Percentiles rank a stretch among this genome's conserved stretches.
Conservation (phyloP, 2,888 invertebrate genomes). For the Temnothorax ravouxi region DNA sequence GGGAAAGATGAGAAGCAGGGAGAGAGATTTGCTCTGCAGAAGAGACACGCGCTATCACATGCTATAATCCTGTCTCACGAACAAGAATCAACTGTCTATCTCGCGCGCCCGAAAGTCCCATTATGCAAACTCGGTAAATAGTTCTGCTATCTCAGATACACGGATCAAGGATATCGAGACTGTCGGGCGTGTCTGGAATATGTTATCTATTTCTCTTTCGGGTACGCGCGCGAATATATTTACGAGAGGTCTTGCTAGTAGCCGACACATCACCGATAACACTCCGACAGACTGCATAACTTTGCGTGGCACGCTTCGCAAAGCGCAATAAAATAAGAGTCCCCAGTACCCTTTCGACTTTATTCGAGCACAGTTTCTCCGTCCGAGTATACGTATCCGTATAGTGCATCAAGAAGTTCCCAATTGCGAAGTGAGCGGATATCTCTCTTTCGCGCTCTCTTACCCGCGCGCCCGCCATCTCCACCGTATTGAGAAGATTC, state of each 20-base stretch:
- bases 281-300: slow-evolving; percentile 61
- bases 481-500: slow-evolving; percentile 50
- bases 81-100: slow-evolving; percentile 40
- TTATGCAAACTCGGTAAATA: slow-evolving; percentile 62
- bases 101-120: slow-evolving; percentile 15
- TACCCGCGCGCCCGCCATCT: neutral
- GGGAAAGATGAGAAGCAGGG: neutral
- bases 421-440: slow-evolving; percentile 54
- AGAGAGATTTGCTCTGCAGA: neutral
- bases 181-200: slow-evolving; percentile 65
- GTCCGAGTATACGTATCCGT: slow-evolving; percentile 54
- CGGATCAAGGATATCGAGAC: slow-evolving; percentile 59
- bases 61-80: slow-evolving; percentile 22
- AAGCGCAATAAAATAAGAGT: slow-evolving; percentile 69
- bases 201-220: slow-evolving; percentile 24
- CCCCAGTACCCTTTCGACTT: slow-evolving; percentile 68
- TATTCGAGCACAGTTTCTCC: slow-evolving; percentile 53
- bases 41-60: slow-evolving; percentile 36
- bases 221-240: slow-evolving; percentile 61
- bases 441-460: slow-evolving; percentile 46
- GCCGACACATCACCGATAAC: slow-evolving; percentile 72
- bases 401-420: slow-evolving; percentile 69
- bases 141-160: slow-evolving; percentile 58
- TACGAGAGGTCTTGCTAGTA: slow-evolving; percentile 65
- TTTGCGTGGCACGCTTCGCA: slow-evolving; percentile 70